Conservation (phyloP, 2,888 invertebrate species). For the Drosophila kuntzei region DNA sequence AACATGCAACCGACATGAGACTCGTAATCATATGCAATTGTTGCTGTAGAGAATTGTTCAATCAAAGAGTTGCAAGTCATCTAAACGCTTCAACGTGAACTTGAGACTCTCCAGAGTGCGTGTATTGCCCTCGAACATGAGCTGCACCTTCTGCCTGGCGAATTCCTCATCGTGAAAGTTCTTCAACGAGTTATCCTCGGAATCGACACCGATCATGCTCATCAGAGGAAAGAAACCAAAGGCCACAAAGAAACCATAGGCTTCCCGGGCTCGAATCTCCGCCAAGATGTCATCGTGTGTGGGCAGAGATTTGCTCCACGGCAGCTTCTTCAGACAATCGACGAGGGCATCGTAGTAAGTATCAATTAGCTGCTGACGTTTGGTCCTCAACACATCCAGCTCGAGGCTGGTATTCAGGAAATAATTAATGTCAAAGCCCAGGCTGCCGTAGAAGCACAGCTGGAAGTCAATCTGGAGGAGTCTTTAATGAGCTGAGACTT, state of each 20-base stretch:
- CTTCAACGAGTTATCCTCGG: constrained; percentile 82
- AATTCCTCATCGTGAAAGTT: constrained; percentile 81
- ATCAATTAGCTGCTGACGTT: constrained; percentile 75
- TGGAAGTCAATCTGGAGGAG: constrained; percentile 84
- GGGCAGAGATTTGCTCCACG: constrained; percentile 64
- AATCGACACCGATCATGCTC: constrained; percentile 83
- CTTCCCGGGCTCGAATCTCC: constrained; percentile 79
- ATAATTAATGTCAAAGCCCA: constrained; percentile 85
- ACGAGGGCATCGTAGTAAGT: constrained; percentile 72
- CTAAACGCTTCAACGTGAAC: constrained; percentile 75
- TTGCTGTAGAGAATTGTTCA: constrained; percentile 30
- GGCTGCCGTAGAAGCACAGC: constrained; percentile 83
- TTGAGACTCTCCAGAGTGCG: constrained; percentile 81
- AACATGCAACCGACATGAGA: constrained; percentile 3
- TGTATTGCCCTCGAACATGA: constrained; percentile 83
- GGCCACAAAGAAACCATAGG: constrained; percentile 84
- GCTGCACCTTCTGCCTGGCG: constrained; percentile 80
- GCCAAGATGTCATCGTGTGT: constrained; percentile 70
- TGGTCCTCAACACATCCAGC: constrained; percentile 72
- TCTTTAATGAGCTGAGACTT: background rate
- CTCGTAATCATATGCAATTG: background rate
- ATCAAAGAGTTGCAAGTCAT: constrained; percentile 80
- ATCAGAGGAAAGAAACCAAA: constrained; percentile 84
- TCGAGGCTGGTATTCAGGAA: constrained; percentile 84
- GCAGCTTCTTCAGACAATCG: constrained; percentile 67